Evolutionary conservation across 2,797 vertebrate species (phyloP).

Genomic region (Hydrolagus colliei): DNA sequence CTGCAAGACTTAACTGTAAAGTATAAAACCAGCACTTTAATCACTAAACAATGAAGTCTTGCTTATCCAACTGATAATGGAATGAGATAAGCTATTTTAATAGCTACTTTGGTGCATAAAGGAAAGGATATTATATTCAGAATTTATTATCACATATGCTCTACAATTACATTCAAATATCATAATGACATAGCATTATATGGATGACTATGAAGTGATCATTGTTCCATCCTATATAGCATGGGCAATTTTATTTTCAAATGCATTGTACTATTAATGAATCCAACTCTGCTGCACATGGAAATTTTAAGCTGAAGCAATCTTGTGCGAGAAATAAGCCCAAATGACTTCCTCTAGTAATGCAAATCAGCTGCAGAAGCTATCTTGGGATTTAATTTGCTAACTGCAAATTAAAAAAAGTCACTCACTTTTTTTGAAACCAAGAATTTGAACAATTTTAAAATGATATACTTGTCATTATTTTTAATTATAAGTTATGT

Average conservation of each 20-base stretch:
- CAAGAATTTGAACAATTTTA: neutral
- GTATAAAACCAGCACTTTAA: conserved; percentile 1
- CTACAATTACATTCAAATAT: neutral
- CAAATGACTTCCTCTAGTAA: neutral
- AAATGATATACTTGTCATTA: neutral
- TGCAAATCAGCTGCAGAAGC: neutral
- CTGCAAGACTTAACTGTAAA: neutral
- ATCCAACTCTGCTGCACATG: too few species aligned
- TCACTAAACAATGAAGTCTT: neutral
- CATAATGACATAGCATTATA: neutral
- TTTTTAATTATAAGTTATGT: too few species aligned
- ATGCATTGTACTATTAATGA: neutral
- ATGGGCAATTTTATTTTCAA: neutral
- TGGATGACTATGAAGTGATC: neutral
- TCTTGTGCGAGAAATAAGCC: neutral
- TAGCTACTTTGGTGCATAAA: too few species aligned
- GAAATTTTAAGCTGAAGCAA: too few species aligned
- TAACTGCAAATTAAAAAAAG: neutral
- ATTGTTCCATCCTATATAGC: neutral
- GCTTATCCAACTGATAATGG: neutral
- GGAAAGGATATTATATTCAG: too few species aligned
- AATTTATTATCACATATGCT: neutral
- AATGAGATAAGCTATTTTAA: too few species aligned
- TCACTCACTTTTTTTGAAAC: neutral
- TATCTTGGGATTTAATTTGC: neutral